Conservation (phyloP, 2,888 invertebrate genomes). For the Parochlus steinenii region DNA sequence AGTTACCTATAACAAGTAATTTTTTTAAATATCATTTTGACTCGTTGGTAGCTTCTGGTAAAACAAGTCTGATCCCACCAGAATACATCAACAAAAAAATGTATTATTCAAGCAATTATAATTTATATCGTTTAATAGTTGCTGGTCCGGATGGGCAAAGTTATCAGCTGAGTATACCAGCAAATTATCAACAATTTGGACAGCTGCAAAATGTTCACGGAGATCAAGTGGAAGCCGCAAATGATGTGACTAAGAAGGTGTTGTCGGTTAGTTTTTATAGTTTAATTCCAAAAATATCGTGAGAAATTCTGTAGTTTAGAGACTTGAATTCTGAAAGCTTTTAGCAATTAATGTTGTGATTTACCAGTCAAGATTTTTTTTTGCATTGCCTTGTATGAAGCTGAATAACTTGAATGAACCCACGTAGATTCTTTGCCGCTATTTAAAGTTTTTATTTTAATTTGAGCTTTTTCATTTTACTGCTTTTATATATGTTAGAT, state of each 20-base stretch:
- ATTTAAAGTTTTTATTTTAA: not conserved
- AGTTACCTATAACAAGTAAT: constrained; percentile 6
- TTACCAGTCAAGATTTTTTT: too few relatives aligned
- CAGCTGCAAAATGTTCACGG: not conserved
- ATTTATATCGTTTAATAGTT: not conserved
- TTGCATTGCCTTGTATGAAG: too few relatives aligned
- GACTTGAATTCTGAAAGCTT: too few relatives aligned
- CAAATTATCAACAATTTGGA: not conserved
- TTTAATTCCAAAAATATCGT: not conserved
- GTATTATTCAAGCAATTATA: too few relatives aligned
- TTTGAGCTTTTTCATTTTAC: not conserved
- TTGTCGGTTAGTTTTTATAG: constrained; percentile 8
- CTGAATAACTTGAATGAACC: too few relatives aligned
- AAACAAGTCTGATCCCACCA: too few relatives aligned
- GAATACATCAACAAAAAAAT: too few relatives aligned
- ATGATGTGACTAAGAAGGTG: constrained; percentile 9
- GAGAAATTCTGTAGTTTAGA: too few relatives aligned
- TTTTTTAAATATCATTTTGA: too few relatives aligned
- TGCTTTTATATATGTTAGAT: not conserved
- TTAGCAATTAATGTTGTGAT: too few relatives aligned
- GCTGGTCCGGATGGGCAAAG: not conserved
- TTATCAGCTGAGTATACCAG: constrained; percentile 2
- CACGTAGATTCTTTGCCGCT: not conserved
- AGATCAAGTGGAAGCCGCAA: too few relatives aligned
- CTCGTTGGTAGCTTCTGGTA: too few relatives aligned